phyloP scores from a whole-genome alignment of 2,113 vertebrate species.

The Loxodonta africana region DNA sequence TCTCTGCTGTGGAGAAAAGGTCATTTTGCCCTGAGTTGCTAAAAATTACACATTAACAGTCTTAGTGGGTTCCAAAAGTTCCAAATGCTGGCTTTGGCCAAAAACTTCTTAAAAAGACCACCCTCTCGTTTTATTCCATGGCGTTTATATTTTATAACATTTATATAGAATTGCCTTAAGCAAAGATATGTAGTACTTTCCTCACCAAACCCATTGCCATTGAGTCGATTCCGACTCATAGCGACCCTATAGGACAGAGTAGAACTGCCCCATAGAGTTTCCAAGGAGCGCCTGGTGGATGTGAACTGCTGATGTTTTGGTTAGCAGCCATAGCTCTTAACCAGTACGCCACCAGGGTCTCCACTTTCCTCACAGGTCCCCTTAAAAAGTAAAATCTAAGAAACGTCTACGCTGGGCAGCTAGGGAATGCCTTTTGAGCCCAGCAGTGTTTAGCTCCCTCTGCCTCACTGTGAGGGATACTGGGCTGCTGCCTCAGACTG shows the following conservation, averaged over 20 bases:
- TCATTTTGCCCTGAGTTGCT: conserved; percentile 33
- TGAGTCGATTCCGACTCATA: not conserved
- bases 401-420: not conserved
- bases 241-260: no score
- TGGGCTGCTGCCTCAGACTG: not conserved
- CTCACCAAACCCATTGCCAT: not conserved
- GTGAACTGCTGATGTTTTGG: no score
- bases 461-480: not conserved
- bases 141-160: conserved; percentile 73
- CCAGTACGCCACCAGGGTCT: no score
- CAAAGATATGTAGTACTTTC: conserved; percentile 74
- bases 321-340: no score
- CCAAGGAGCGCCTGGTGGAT: no score
- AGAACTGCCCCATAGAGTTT: no score
- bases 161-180: conserved; percentile 72
- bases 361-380: conserved; percentile 66
- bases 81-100: conserved; percentile 59
- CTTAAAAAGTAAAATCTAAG: conserved; percentile 78
- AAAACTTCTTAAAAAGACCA: conserved; percentile 76
- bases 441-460: not conserved
- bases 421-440: not conserved
- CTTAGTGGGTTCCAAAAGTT: conserved; percentile 48
- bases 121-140: conserved; percentile 58
- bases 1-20: conserved; percentile 49
- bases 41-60: conserved; percentile 44